Conservation (phyloP, 2,888 invertebrate species). For the Synergus japonicus region DNA sequence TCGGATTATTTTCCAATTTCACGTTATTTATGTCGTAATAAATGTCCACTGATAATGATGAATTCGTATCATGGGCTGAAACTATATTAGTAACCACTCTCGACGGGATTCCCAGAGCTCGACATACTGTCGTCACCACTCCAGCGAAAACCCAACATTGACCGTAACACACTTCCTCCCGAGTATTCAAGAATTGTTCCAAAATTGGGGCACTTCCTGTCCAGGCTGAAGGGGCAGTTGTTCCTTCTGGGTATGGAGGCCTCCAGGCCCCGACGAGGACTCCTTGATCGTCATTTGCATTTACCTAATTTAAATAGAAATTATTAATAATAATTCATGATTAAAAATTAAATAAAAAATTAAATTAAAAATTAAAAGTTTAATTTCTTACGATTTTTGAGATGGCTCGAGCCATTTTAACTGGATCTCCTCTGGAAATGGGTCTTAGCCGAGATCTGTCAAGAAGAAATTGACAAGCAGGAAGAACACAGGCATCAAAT, state of each 20-base stretch:
- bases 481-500: slow-evolving; percentile 85
- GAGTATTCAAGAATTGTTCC: slow-evolving; percentile 83
- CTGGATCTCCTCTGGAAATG: slow-evolving; percentile 83
- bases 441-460: slow-evolving; percentile 81
- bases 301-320: slow-evolving; percentile 77
- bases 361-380: too few relatives aligned
- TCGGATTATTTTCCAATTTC: slow-evolving; percentile 82
- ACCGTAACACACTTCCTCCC: slow-evolving; percentile 86
- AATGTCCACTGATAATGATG: slow-evolving; percentile 87
- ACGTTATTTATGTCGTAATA: slow-evolving; percentile 85
- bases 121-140: slow-evolving; percentile 88
- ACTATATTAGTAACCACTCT: slow-evolving; percentile 91
- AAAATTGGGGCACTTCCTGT: slow-evolving; percentile 89
- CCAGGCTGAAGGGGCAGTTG: slow-evolving; percentile 88
- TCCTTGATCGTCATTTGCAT: slow-evolving; percentile 86
- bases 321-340: too few relatives aligned
- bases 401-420: slow-evolving; percentile 84
- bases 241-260: slow-evolving; percentile 83
- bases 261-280: slow-evolving; percentile 85
- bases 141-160: slow-evolving; percentile 95
- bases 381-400: slow-evolving; percentile 82
- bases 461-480: slow-evolving; percentile 85
- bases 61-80: slow-evolving; percentile 91
- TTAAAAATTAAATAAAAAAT: not conserved
- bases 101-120: slow-evolving; percentile 89